Percentiles rank a stretch among this genome's conserved stretches.
phyloP scores from a whole-genome alignment of 1,140 invertebrate species.

The Aporrectodea caliginosa region DNA sequence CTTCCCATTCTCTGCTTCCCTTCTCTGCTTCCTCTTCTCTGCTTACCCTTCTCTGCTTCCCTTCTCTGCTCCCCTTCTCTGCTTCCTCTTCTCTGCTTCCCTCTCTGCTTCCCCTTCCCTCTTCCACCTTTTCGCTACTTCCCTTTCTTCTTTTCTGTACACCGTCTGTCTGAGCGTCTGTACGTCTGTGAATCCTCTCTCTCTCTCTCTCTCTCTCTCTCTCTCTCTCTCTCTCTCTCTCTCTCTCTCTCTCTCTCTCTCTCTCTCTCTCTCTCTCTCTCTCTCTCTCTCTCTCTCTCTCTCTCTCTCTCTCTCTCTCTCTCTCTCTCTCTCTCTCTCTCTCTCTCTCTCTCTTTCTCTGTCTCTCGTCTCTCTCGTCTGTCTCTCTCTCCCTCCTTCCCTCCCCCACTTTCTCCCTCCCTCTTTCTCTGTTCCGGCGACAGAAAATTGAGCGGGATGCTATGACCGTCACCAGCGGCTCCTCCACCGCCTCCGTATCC shows the following conservation, averaged over 20 bases:
- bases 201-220: slow-evolving; percentile 1
- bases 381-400: too few relatives aligned
- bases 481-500: too few relatives aligned
- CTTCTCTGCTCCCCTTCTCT: too few relatives aligned
- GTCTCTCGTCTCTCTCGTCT: background rate
- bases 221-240: slow-evolving; percentile 1
- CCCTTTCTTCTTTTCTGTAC: background rate
- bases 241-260: background rate
- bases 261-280: background rate
- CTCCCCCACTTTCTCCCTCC: too few relatives aligned
- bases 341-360: background rate
- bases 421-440: too few relatives aligned
- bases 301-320: slow-evolving; percentile 1
- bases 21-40: background rate
- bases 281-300: background rate
- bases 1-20: background rate
- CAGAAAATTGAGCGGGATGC: too few relatives aligned
- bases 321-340: background rate
- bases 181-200: background rate
- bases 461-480: too few relatives aligned
- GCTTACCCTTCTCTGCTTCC: background rate
- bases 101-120: background rate
- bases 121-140: background rate
- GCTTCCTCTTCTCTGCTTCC: background rate
- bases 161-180: too few relatives aligned